A percentile compares a stretch with the other conserved stretches of the same genome.
Conservation (phyloP, 1,140 invertebrate genomes). For the Psilanteris sp. region DNA sequence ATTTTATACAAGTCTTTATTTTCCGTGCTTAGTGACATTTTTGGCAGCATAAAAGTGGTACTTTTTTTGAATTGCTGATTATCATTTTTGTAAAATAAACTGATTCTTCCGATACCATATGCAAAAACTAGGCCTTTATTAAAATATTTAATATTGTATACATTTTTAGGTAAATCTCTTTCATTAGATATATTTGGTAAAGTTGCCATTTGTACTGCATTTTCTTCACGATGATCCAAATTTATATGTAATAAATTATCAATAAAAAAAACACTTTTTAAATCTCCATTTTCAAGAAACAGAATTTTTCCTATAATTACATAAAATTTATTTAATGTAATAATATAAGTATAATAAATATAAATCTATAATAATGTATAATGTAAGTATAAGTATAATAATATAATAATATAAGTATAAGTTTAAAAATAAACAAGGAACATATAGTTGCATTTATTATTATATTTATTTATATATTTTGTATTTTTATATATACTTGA, state of each 20-base stretch:
- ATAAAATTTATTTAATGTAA: no score
- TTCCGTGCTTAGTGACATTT: constrained; percentile 71
- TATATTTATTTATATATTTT: neutral
- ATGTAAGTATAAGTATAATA: no score
- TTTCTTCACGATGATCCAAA: constrained; percentile 75
- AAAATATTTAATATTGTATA: constrained; percentile 80
- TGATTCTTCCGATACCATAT: constrained; percentile 81
- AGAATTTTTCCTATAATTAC: constrained; percentile 81
- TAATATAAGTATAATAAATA: no score
- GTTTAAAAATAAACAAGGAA: no score
- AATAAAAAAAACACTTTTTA: constrained; percentile 83
- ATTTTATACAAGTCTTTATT: no score
- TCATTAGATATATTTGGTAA: constrained; percentile 65
- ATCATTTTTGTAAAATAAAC: constrained; percentile 84
- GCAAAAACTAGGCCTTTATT: constrained; percentile 83
- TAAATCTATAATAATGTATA: neutral
- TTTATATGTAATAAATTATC: constrained; percentile 80
- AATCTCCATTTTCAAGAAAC: constrained; percentile 89
- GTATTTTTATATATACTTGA: no score
- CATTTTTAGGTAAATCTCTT: constrained; percentile 30
- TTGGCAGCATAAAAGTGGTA: constrained; percentile 82
- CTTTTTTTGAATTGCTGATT: constrained; percentile 82
- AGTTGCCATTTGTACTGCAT: constrained; percentile 41
- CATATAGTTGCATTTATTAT: no score
- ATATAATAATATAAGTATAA: no score